Conservation (phyloP, 1,140 invertebrate species). For the Camponotus pennsylvanicus region DNA sequence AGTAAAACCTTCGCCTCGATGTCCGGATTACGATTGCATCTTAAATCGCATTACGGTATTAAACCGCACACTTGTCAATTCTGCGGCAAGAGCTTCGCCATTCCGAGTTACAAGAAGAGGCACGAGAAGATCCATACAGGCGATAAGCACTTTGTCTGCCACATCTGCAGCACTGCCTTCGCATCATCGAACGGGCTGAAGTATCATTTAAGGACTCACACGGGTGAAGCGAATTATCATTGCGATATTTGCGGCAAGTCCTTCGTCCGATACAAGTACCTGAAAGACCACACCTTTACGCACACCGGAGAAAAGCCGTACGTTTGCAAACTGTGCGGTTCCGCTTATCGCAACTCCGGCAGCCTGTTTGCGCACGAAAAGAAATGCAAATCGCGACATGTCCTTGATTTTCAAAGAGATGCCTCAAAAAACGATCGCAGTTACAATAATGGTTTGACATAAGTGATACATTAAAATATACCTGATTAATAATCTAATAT, state of each 20-base stretch:
- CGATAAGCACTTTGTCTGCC: slow-evolving; percentile 66
- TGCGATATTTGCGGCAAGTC: slow-evolving; percentile 71
- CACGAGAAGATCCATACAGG: slow-evolving; percentile 59
- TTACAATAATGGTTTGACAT: background rate
- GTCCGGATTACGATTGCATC: slow-evolving; percentile 73
- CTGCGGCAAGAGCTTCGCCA: slow-evolving; percentile 72
- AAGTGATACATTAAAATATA: background rate
- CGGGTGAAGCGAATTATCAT: slow-evolving; percentile 62
- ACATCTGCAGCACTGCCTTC: slow-evolving; percentile 67
- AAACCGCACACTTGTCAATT: slow-evolving; percentile 70
- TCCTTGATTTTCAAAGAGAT: background rate
- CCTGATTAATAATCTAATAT: background rate
- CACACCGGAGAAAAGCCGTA: slow-evolving; percentile 79
- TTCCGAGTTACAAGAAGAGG: slow-evolving; percentile 66
- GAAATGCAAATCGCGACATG: slow-evolving; percentile 61
- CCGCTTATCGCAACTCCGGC: slow-evolving; percentile 73
- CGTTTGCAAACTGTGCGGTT: slow-evolving; percentile 70
- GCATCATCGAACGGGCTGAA: slow-evolving; percentile 74
- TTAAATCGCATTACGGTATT: slow-evolving; percentile 66
- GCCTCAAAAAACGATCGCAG: background rate
- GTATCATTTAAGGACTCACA: slow-evolving; percentile 69
- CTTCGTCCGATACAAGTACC: slow-evolving; percentile 68
- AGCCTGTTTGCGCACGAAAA: slow-evolving; percentile 76
- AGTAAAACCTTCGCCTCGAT: slow-evolving; percentile 74
- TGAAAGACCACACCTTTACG: slow-evolving; percentile 75